Evolutionary conservation across 2,113 vertebrate genomes (phyloP).

Genomic region (Bombycilla garrulus): DNA sequence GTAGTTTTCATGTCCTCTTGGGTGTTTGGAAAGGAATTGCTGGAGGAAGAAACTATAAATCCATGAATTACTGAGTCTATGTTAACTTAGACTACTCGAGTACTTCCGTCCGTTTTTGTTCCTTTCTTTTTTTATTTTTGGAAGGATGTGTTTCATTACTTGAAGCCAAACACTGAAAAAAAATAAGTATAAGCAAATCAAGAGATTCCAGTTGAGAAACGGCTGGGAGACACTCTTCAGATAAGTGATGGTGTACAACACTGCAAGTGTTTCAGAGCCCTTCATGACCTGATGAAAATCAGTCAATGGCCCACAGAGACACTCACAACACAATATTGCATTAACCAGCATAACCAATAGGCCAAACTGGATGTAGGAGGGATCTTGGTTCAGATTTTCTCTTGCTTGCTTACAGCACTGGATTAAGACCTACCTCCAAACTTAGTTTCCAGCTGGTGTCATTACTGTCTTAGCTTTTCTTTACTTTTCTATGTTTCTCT

Average conservation of each 20-base stretch:
- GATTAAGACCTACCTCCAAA: background rate
- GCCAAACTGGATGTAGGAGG: background rate
- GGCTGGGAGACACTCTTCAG: background rate
- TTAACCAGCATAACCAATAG: background rate
- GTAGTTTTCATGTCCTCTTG: background rate
- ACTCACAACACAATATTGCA: background rate
- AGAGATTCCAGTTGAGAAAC: background rate
- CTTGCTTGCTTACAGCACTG: background rate
- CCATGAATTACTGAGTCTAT: background rate
- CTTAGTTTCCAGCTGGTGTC: background rate
- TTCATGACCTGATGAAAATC: background rate
- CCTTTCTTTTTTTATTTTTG: background rate
- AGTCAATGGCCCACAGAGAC: background rate
- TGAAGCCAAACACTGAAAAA: background rate
- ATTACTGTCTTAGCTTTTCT: background rate
- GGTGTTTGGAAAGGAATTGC: background rate
- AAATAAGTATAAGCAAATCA: background rate
- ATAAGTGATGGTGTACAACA: background rate
- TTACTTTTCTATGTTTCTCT: background rate
- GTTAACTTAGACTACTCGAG: background rate
- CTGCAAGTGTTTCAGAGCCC: background rate
- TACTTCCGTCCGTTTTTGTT: rapidly evolving
- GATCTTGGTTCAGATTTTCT: background rate
- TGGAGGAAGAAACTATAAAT: background rate
- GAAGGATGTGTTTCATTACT: background rate